Evolutionary conservation across 2,888 invertebrate species (phyloP), one percentile per base, ranked within the genome.

Genomic region (Caenorhabditis zanzibari): DNA sequence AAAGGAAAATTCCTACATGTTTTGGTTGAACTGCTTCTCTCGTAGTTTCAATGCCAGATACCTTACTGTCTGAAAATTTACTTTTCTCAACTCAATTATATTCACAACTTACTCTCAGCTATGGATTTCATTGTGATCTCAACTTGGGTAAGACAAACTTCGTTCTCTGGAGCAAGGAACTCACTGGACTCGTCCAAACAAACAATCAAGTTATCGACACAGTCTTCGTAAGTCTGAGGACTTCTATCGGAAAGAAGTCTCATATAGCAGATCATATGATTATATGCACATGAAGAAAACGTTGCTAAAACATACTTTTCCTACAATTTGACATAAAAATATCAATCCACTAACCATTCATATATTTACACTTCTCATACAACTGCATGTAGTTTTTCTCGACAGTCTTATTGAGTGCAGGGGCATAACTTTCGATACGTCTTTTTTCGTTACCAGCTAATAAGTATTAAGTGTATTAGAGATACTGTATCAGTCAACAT

Each of bases 371-470:
- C 19, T 10, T 38, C 22, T 58, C 47, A 44, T 72, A 47, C 19
- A 58, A 24, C 19, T 32, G 12, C 19, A 28, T 32, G 26, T 69
- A 69, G 24, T 54, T 54, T 2, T 14, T 41, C 26, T 69, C 54
- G 6, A 54, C 69, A 26, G 69, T 69, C 22, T 56, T 35, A 35
- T 69, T 69, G 19, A 69, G 69, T 7, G 69, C 69, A 1, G 69
- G 69, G 24, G 35, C n/a, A n/a, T 69, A 41, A 58, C 16, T n/a
- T n/a, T 9, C 35, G 22, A 52, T 52, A 19, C 19, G 9, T 49
- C 49, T 7, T 3, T n/a, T 19, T 7, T 49, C 32, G 32, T 32
- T 32, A 6, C 32, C 32, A 32, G 32, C 32, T 32, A 32, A 7
- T 6, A 32, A 32, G 4, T 6, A 7, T 32, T 6, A 7, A 32